These are phyloP conservation scores for Caradrina clavipalpis DNA, from an alignment of 2,888 invertebrate genomes.

Conservation along the genomic window DNA sequence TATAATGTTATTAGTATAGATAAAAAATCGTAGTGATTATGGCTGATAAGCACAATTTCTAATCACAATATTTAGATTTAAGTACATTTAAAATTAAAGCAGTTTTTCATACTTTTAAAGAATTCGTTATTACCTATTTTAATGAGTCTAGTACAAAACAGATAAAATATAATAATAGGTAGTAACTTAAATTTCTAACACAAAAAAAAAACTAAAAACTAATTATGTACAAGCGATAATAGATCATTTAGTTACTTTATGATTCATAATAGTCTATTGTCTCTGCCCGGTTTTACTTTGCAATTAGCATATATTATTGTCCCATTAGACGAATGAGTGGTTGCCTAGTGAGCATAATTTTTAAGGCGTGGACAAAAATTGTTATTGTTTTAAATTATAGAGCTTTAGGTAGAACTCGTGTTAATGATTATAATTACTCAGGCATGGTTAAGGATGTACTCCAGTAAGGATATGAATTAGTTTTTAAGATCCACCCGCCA, in stretches of 20 bases:
- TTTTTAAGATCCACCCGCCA: too few species aligned
- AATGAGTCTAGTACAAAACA: conserved; percentile 10
- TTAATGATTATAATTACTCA: conserved; percentile 4
- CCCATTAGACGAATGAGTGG: conserved; percentile 73
- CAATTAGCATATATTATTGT: conserved; percentile 81
- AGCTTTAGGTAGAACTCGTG: conserved; percentile 6
- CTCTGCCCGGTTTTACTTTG: conserved; percentile 64
- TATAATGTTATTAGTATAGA: too few species aligned
- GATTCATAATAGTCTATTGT: conserved; percentile 76
- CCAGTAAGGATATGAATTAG: too few species aligned
- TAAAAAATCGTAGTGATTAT: too few species aligned
- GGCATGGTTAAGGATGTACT: too few species aligned
- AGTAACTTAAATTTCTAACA: neutral
- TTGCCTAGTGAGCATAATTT: conserved; percentile 55
- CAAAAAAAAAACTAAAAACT: conserved; percentile 16
- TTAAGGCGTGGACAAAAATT: conserved; percentile 46
- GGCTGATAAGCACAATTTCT: too few species aligned
- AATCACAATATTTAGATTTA: too few species aligned
- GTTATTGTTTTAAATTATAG: conserved; percentile 44
- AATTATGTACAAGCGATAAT: conserved; percentile 43
- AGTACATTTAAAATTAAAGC: too few species aligned
- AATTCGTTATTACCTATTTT: neutral
- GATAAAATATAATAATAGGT: neutral
- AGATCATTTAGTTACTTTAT: conserved; percentile 63
- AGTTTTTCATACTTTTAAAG: neutral